Conservation (phyloP, 2,113 vertebrate species). For the Oenanthe melanoleuca region DNA sequence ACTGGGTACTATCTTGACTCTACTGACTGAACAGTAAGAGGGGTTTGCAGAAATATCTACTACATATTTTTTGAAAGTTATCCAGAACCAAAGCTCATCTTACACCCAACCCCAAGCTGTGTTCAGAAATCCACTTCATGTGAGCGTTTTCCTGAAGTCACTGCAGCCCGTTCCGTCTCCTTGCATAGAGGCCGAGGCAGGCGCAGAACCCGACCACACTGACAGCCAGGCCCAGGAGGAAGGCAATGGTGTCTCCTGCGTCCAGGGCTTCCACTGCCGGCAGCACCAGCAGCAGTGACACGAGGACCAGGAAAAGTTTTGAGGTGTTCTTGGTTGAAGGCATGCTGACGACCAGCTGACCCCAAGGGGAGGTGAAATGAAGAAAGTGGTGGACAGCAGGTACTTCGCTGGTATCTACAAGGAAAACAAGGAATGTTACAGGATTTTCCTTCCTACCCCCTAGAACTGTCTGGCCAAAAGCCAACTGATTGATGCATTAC, state of each 20-base stretch:
- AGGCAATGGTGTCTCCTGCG: slow-evolving; percentile 84
- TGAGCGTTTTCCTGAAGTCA: slow-evolving; percentile 59
- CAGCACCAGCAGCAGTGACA: slow-evolving; percentile 74
- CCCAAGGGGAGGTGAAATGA: background rate
- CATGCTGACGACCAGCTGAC: slow-evolving; percentile 75
- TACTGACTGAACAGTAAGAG: background rate
- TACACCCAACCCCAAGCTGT: background rate
- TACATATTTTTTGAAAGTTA: background rate
- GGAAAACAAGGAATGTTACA: background rate
- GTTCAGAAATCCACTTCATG: background rate
- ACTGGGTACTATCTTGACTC: background rate
- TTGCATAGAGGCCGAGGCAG: slow-evolving; percentile 89
- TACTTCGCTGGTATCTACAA: background rate
- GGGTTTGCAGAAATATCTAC: background rate
- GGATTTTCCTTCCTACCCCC: background rate
- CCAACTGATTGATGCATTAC: background rate
- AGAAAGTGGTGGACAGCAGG: background rate
- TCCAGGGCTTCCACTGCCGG: slow-evolving; percentile 86
- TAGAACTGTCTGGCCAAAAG: background rate
- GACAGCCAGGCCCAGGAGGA: slow-evolving; percentile 82
- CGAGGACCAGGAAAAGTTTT: slow-evolving; percentile 21
- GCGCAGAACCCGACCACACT: slow-evolving; percentile 85
- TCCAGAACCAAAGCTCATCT: background rate
- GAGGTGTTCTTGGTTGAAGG: slow-evolving; percentile 36
- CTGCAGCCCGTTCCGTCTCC: slow-evolving; percentile 82